Evolutionary conservation across 2,113 vertebrate species (phyloP), one percentile per base, ranked within the genome.

Genomic region (Crocuta crocuta): DNA sequence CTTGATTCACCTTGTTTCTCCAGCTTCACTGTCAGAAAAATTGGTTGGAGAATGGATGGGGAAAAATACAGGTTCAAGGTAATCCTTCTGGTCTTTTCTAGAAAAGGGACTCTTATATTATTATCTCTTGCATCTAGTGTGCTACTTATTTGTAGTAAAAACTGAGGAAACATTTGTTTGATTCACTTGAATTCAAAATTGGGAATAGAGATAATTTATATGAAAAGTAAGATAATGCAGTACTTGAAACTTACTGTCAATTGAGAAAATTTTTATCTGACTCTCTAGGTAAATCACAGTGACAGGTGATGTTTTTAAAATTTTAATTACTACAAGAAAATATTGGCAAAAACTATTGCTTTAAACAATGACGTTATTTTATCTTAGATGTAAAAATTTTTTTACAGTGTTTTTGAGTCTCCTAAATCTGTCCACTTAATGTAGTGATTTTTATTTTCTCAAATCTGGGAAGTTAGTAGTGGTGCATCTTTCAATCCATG

Each of bases 121-220:
- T 90, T 66, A 16, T 61, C 15, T 89, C 24, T 88, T 76, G 12
- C 12, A 48, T 43, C 45, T 63, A 23, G 2, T 74, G 1, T 66
- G n/a, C 19, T 87, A 31, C 87, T 94, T 45, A 21, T 35, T 91
- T 96, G 8, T 63, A 48, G 48, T 93, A 63, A 39, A 91, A 88
- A 93, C 48, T 93, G 17, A 83, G 55, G n/a, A 83, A 84, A 70
- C 85, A 50, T 23, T 93, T 95, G 48, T 92, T 78, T 63, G 81
- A 71, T 71, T 97, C 26, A 83, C 2, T 73, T 92, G 26, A 93
- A 80, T 50, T 95, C 63, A 48, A 63, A 61, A 21, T 84, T 96
- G 91, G 66, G 39, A 68, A 78, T 92, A 58, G 15, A 87, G 88
- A 33, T 55, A 70, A 55, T 39, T 10, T 23, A 39, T 33, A 76